Evolutionary conservation across 2,888 invertebrate species (phyloP), one percentile per base, ranked within the genome.

Genomic region (Holacanthella duospinosa): DNA sequence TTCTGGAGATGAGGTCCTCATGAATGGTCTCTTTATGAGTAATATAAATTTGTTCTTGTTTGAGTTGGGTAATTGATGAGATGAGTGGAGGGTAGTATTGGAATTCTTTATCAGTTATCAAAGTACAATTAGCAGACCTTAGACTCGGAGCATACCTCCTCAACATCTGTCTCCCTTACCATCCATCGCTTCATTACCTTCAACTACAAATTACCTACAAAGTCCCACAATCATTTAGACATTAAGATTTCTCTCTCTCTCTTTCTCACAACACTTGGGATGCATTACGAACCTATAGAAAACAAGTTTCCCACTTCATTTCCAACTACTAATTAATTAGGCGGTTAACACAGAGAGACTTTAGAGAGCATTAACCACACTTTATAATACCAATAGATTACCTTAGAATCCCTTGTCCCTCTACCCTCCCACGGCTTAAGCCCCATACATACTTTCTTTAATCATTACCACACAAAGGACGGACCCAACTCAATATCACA

Each of bases 41-140:
- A 59, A 63, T 63, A 63, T 53, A 44, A 19, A 63, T 60, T 60
- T 63, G 64, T 63, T 66, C 63, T 48, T 59, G 63, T 63, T 66
- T 66, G 63, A 66, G 64, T 66, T 66, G 64, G 66, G 61, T 61
- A 43, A 29, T 61, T 29, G 29, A n/a, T n/a, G n/a, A n/a, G n/a
- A n/a, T n/a, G n/a, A n/a, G n/a, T n/a, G n/a, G n/a, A n/a, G n/a
- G n/a, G n/a, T n/a, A n/a, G n/a, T n/a, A n/a, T n/a, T 59, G 25
- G 62, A 64, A 68, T 68, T 69, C 69, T 69, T 71, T 71, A 71
- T 71, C 71, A 63, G 65, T 68, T 67, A 68, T 71, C 65, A 69
- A 69, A 69, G 64, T 57, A 62, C 69, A 71, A 71, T 71, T 71
- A 71, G 71, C 69, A 68, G 64, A 68, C 64, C 69, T 67, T 68